phyloP scores from a whole-genome alignment of 2,113 vertebrate genomes.

The Neolamprologus modestus region DNA sequence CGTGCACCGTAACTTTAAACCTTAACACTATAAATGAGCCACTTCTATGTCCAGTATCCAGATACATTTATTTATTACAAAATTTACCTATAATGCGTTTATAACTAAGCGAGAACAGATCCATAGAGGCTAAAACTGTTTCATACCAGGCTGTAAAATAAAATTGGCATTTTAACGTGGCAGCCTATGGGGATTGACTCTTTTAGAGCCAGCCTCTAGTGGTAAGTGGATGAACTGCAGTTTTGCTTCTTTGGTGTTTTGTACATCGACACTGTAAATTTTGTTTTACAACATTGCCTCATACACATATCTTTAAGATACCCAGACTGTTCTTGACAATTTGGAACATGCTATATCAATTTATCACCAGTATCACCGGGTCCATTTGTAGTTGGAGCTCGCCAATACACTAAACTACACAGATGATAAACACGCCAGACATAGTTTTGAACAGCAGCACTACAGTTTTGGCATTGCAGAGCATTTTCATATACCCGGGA shows the following conservation, averaged over 20 bases:
- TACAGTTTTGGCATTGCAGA: neutral
- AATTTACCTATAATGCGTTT: rapidly evolving
- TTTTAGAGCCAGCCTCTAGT: neutral
- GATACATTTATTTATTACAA: neutral
- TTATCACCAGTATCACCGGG: neutral
- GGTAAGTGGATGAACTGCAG: neutral
- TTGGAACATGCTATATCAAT: neutral
- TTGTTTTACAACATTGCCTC: neutral
- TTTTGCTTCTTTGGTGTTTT: neutral
- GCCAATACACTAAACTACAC: neutral
- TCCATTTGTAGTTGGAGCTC: neutral
- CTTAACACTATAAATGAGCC: neutral
- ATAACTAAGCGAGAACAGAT: rapidly evolving
- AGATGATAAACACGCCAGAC: neutral
- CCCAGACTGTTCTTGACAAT: neutral
- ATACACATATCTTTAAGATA: neutral
- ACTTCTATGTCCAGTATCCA: neutral
- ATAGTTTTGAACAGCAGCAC: neutral
- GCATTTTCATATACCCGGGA: neutral
- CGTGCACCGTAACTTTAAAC: rapidly evolving
- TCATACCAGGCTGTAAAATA: rapidly evolving
- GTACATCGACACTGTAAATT: neutral
- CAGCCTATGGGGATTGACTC: neutral
- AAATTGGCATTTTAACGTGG: neutral
- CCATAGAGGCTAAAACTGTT: neutral